Evolutionary conservation across 2,797 vertebrate species (phyloP).

Genomic region (Cygnus olor): DNA sequence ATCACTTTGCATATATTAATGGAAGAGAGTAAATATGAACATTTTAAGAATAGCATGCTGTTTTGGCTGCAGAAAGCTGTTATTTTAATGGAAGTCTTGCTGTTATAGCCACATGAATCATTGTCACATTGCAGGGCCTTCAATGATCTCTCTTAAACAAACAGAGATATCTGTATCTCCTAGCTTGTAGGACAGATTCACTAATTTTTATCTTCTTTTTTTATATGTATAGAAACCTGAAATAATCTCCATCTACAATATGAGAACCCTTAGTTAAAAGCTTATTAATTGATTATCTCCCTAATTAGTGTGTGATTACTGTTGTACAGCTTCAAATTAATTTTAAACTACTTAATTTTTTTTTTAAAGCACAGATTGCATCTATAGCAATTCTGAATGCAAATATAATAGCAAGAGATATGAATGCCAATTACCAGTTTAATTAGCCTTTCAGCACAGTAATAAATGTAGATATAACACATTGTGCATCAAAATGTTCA

Average conservation of each 20-base stretch:
- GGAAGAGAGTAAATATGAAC: background rate
- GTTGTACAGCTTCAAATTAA: constrained; percentile 4
- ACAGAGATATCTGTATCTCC: background rate
- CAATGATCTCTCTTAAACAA: background rate
- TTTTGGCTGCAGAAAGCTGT: constrained; percentile 17
- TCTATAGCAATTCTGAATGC: constrained; percentile 42
- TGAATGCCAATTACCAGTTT: constrained; percentile 35
- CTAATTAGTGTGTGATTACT: constrained; percentile 50
- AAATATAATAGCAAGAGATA: constrained; percentile 52
- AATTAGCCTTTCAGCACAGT: constrained; percentile 37
- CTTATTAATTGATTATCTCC: constrained; percentile 66
- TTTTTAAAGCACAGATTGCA: background rate
- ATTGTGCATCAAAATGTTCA: background rate
- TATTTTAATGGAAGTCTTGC: constrained; percentile 29
- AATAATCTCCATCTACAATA: constrained; percentile 20
- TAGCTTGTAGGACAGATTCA: background rate
- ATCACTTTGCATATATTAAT: constrained; percentile 32
- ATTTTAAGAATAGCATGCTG: background rate
- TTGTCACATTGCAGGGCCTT: background rate
- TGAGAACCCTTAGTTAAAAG: constrained; percentile 14
- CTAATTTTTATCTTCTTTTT: background rate
- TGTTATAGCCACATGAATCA: background rate
- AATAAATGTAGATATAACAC: background rate
- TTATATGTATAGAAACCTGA: background rate
- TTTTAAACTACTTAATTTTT: constrained; percentile 4